Evolutionary conservation across 2,888 invertebrate genomes (phyloP).

Genomic region (Eupeodes latifasciatus): DNA sequence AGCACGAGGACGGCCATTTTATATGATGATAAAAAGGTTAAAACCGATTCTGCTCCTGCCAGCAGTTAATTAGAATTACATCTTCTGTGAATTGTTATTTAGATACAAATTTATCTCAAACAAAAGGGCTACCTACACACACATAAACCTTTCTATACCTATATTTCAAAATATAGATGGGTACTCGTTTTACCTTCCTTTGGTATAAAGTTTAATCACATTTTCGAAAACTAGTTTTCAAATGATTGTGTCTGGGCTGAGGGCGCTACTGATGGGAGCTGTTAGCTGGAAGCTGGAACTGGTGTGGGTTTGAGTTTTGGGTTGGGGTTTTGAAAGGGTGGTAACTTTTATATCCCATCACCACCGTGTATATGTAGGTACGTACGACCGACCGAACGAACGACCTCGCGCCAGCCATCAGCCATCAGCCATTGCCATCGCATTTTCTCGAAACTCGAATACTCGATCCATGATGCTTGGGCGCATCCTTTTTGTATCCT

Average conservation of each 20-base stretch:
- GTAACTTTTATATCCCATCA: slow-evolving; percentile 24
- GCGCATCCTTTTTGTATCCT: slow-evolving; percentile 69
- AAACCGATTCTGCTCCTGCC: too few species aligned
- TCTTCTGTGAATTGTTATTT: slow-evolving; percentile 37
- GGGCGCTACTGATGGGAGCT: neutral
- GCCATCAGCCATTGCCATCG: neutral
- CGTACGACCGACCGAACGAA: neutral
- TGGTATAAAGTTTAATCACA: slow-evolving; percentile 61
- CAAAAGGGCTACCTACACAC: slow-evolving; percentile 55
- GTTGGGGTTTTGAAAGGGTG: slow-evolving; percentile 25
- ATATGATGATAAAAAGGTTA: slow-evolving; percentile 37
- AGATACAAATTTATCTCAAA: slow-evolving; percentile 46
- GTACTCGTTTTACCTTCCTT: neutral
- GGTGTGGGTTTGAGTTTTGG: neutral
- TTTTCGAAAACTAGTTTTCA: slow-evolving; percentile 70
- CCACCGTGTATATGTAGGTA: neutral
- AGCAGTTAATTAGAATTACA: slow-evolving; percentile 74
- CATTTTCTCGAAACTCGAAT: neutral
- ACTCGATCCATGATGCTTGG: neutral
- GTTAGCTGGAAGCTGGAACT: neutral
- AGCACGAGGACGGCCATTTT: slow-evolving; percentile 20
- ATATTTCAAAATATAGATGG: neutral
- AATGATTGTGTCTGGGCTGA: slow-evolving; percentile 64
- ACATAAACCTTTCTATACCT: neutral
- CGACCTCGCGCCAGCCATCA: neutral